These are phyloP conservation scores for Aurelia sp. DNA, from an alignment of 30 jellyfish, hydroid and myxozoan genomes.

Conservation along the genomic window DNA sequence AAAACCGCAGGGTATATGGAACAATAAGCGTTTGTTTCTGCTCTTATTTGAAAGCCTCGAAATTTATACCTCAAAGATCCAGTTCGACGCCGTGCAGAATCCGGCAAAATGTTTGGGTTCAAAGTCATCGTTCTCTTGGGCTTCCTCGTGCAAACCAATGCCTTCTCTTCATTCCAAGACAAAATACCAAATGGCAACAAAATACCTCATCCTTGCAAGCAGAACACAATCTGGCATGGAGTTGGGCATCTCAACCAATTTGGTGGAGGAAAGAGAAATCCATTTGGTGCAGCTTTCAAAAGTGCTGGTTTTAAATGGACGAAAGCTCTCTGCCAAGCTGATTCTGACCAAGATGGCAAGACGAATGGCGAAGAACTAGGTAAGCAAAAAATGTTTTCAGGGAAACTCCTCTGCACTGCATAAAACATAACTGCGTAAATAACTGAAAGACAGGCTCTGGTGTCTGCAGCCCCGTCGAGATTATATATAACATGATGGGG, in stretches of 20 bases:
- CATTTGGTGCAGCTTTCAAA: constrained; percentile 61
- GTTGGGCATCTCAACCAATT: constrained; percentile 58
- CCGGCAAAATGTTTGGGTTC: too few species aligned
- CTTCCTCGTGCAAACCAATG: neutral
- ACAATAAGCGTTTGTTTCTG: too few species aligned
- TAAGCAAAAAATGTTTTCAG: neutral
- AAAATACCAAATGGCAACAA: constrained; percentile 71
- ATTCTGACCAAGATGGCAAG: constrained; percentile 69
- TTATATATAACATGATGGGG: too few species aligned
- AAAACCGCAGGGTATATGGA: too few species aligned
- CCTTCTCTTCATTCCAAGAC: constrained; percentile 11
- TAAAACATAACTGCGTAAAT: too few species aligned
- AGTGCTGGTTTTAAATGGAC: constrained; percentile 76
- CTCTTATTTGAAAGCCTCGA: too few species aligned
- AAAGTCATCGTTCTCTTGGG: neutral
- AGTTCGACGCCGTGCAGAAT: too few species aligned
- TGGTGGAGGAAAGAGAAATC: constrained; percentile 77
- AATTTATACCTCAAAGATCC: too few species aligned
- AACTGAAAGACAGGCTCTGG: too few species aligned
- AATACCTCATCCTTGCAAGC: constrained; percentile 73
- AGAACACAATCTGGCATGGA: constrained; percentile 67
- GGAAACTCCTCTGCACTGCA: too few species aligned
- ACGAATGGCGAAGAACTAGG: constrained; percentile 76
- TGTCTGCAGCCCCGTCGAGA: too few species aligned
- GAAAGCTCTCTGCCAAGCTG: constrained; percentile 51